These are phyloP conservation scores for Lagopus muta DNA, from an alignment of 2,113 vertebrate genomes.

Conservation along the genomic window DNA sequence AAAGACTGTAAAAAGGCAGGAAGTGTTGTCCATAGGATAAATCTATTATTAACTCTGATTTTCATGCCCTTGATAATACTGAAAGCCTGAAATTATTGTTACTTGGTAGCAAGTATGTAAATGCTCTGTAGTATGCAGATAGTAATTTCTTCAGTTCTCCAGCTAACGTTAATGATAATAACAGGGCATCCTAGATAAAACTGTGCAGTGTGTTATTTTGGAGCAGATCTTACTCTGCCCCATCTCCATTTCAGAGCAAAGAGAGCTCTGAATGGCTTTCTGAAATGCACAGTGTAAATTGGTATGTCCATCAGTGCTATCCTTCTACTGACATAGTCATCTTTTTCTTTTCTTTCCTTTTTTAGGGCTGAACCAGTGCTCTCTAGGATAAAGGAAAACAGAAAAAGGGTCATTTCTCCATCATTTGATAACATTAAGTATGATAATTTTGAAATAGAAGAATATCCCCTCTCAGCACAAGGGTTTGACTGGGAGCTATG, in stretches of 20 bases:
- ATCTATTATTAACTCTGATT: conserved; percentile 33
- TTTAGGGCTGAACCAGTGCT: conserved; percentile 95
- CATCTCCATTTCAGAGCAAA: neutral
- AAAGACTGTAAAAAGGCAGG: neutral
- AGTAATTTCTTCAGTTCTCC: neutral
- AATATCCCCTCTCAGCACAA: conserved; percentile 94
- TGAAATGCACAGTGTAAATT: neutral
- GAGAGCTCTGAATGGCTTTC: neutral
- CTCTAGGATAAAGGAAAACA: conserved; percentile 93
- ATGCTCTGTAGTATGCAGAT: neutral
- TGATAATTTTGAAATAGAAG: conserved; percentile 97
- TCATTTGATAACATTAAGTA: conserved; percentile 99
- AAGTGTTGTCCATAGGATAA: neutral
- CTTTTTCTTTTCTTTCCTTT: neutral
- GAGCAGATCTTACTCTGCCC: neutral
- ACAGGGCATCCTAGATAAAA: neutral
- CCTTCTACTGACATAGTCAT: neutral
- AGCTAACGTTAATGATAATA: neutral
- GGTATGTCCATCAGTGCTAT: neutral
- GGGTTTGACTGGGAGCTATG: conserved; percentile 99
- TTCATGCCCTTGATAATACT: conserved; percentile 5
- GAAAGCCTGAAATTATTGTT: neutral
- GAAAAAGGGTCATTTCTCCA: conserved; percentile 93
- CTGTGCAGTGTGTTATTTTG: neutral
- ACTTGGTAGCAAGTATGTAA: neutral